Base-by-base conservation (phyloP, 2,797 vertebrate species). In the Pseudochaenichthys georgianus region DNA sequence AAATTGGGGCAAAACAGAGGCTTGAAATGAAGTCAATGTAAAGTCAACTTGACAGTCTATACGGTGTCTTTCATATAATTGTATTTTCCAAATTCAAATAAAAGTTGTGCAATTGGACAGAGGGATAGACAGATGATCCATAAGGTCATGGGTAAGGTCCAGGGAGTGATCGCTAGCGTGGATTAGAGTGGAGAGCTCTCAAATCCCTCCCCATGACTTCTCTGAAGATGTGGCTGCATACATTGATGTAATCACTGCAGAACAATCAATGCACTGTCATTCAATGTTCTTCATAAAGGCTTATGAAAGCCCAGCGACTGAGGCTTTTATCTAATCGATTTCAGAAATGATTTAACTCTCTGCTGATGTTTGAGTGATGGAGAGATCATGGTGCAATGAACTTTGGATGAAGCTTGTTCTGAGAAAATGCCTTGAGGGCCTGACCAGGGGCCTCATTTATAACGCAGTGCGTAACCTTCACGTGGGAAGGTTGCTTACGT, bases 131-230 rank as follows among this genome's bases (percentile, higher is more conserved):
- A 61, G 41, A 41, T 73, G 59, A 83, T 83, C 57, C 34, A 11
- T 38, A 64, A 71, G 80, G 65, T 71, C 31, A 6, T 16, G 21
- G 47, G 68, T 83, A 48, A 73, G 6, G 34, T 51, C 43, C 31
- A 50, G 61, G 8, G 61, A 62, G 54, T 60, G 77, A 61, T 79
- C 9, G 5, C 28, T 31, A 43, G 52, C 4, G 9, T 61, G 69
- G 66, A 83, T 89, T 82, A 86, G 52, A 82, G 59, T 31, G 41
- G 41, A 59, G 52, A 74, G 59, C 71, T 21, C 19, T 61, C 16
- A 59, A 64, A 23, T 53, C 60, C 42, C 11, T 42, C 42, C 23
- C 64, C 60, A 54, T 15, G 28, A 57, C 13, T 2, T 45, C 8
- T 58, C 28, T 17, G 19, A 43, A 13, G 19, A 13, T 19, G 1